phyloP scores from a whole-genome alignment of 1,140 invertebrate species.

The Brachionus angularis region DNA sequence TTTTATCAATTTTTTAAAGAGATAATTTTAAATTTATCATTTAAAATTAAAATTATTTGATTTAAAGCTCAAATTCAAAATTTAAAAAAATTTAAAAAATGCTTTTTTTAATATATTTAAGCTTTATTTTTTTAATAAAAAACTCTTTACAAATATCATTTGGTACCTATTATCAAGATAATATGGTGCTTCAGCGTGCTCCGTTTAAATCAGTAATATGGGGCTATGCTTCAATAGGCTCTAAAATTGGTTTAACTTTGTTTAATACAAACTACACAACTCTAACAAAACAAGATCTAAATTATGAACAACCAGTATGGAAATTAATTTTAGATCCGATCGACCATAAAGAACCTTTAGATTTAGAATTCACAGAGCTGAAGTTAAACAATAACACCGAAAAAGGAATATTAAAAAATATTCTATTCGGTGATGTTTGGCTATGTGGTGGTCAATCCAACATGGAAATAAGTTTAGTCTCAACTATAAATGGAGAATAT shows the following conservation, averaged over 20 bases:
- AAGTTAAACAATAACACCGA: background rate
- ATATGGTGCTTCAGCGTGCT: no score
- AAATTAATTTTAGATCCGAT: background rate
- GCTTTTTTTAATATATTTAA: no score
- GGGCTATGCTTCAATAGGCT: background rate
- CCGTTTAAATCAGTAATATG: background rate
- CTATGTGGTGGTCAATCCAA: slow-evolving; percentile 54
- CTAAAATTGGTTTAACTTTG: background rate
- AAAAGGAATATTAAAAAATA: slow-evolving; percentile 46
- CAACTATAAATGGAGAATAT: background rate
- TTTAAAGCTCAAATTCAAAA: no score
- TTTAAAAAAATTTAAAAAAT: no score
- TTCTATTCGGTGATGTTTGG: slow-evolving; percentile 55
- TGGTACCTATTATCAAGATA: no score
- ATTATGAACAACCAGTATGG: background rate
- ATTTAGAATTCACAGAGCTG: background rate
- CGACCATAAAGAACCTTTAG: background rate
- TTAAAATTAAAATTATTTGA: no score
- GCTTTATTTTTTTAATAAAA: no score
- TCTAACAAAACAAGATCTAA: background rate
- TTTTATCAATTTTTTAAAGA: no score
- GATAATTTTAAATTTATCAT: no score
- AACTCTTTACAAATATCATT: no score
- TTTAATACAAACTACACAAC: background rate
- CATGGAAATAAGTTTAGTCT: slow-evolving; percentile 49